Evolutionary conservation across 2,888 invertebrate species (phyloP).

Genomic region (Luperina nickerlii): DNA sequence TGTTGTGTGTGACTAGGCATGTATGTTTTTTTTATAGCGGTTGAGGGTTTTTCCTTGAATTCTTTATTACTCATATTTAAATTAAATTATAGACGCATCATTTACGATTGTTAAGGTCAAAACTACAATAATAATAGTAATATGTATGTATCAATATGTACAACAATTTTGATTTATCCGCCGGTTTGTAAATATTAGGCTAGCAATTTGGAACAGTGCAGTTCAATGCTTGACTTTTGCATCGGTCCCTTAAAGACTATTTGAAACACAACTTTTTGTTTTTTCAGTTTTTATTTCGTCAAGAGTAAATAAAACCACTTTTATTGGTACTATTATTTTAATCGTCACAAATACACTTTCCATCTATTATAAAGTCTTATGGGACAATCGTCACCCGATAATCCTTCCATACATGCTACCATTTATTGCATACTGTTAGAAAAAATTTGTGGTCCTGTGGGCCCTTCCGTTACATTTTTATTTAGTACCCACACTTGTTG

Average conservation of each 20-base stretch:
- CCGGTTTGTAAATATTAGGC: neutral
- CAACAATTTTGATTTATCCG: neutral
- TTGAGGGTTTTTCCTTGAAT: constrained; percentile 3
- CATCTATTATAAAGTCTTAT: neutral
- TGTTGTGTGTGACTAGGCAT: neutral
- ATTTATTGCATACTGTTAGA: too few species aligned
- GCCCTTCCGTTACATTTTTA: neutral
- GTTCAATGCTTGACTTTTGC: neutral
- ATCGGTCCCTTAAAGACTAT: neutral
- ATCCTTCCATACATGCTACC: neutral
- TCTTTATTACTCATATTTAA: neutral
- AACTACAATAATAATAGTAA: neutral
- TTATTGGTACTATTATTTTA: neutral
- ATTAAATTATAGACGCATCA: neutral
- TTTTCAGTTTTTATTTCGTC: neutral
- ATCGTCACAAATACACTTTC: neutral
- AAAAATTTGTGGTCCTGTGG: neutral
- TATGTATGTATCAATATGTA: neutral
- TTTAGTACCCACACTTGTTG: constrained; percentile 15
- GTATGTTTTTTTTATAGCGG: neutral
- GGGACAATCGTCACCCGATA: neutral
- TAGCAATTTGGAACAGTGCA: neutral
- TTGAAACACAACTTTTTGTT: neutral
- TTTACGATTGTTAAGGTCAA: neutral
- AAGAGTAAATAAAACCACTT: constrained; percentile 1